These are phyloP conservation scores for Scaptomyza pallida DNA, from an alignment of 1,140 invertebrate species.

Conservation along the genomic window DNA sequence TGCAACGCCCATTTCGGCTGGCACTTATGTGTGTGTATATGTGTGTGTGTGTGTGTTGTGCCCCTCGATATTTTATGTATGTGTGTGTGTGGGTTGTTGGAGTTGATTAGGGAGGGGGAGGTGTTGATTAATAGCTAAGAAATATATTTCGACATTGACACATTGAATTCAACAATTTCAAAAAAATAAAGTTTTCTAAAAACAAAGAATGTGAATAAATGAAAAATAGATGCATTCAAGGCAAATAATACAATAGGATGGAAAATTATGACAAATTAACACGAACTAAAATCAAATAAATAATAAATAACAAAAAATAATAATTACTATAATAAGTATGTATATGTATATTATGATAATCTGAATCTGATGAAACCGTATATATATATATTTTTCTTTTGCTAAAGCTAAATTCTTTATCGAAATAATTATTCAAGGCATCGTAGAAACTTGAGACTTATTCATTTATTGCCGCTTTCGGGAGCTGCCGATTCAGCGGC, in stretches of 20 bases:
- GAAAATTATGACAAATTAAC: constrained; percentile 71
- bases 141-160: constrained; percentile 76
- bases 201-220: constrained; percentile 38
- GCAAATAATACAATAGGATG: constrained; percentile 45
- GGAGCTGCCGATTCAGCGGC: constrained; percentile 63
- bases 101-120: constrained; percentile 33
- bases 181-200: constrained; percentile 57
- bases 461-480: constrained; percentile 51
- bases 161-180: constrained; percentile 75
- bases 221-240: constrained; percentile 37
- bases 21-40: constrained; percentile 36
- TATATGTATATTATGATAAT: constrained; percentile 39
- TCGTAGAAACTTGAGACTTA: constrained; percentile 14
- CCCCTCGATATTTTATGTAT: constrained; percentile 32
- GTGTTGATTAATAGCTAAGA: constrained; percentile 51
- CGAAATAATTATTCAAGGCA: constrained; percentile 31
- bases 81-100: constrained; percentile 45
- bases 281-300: constrained; percentile 71
- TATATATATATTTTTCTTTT: neutral
- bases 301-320: constrained; percentile 79
- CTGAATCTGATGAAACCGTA: constrained; percentile 67
- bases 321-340: constrained; percentile 44
- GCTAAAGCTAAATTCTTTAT: constrained; percentile 67
- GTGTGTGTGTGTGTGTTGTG: constrained; percentile 47
- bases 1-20: constrained; percentile 34